phyloP scores from a whole-genome alignment of 2,888 invertebrate species.

The Saturnia pavonia region DNA sequence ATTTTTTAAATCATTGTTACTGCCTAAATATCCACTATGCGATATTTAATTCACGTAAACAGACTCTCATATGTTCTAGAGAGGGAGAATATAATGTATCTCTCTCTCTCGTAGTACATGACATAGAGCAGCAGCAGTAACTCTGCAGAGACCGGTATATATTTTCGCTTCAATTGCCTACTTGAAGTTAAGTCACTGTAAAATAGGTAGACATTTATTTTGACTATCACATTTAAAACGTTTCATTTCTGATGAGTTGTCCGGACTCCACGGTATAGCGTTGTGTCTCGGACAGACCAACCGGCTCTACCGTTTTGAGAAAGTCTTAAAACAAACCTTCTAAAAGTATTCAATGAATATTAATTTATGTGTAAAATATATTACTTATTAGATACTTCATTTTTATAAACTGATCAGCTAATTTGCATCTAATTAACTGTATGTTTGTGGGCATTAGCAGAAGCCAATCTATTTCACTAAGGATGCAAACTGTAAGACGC shows the following conservation, averaged over 20 bases:
- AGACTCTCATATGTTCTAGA: neutral
- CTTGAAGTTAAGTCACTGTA: neutral
- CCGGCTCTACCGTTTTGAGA: neutral
- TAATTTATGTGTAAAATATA: neutral
- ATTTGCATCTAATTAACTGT: too few species aligned
- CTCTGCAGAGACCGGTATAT: neutral
- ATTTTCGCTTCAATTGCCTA: neutral
- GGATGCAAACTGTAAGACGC: neutral
- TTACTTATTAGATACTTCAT: too few species aligned
- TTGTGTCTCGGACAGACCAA: neutral
- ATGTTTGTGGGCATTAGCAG: neutral
- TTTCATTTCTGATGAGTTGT: neutral
- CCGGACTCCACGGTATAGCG: neutral
- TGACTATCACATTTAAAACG: conserved; percentile 10
- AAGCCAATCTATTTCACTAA: neutral
- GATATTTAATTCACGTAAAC: too few species aligned
- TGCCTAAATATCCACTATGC: too few species aligned
- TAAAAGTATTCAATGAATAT: neutral
- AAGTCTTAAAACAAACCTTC: neutral
- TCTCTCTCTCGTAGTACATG: neutral
- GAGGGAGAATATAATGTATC: too few species aligned
- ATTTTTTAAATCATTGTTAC: too few species aligned
- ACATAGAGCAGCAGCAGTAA: too few species aligned
- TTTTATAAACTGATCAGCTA: too few species aligned
- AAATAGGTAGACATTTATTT: conserved; percentile 2